Conservation (phyloP, 2,888 invertebrate species). For the Xylocampa areola region DNA sequence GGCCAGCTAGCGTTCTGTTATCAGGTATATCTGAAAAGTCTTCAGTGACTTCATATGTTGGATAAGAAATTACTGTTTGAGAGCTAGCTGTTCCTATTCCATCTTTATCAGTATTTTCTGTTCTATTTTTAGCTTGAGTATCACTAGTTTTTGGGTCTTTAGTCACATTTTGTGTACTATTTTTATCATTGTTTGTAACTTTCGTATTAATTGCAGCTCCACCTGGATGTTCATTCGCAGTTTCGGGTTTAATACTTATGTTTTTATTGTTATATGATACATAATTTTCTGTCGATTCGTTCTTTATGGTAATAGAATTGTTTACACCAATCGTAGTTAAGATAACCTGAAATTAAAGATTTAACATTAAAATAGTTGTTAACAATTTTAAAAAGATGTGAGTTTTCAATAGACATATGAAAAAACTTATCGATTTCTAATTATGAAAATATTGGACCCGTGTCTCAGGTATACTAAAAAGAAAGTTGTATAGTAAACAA, state of each 20-base stretch:
- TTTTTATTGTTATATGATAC: neutral
- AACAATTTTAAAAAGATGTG: neutral
- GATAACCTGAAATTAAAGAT: slow-evolving; percentile 33
- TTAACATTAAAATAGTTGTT: too few species aligned
- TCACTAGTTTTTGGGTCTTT: neutral
- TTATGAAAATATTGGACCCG: too few species aligned
- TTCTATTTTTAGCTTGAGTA: slow-evolving; percentile 17
- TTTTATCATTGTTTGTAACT: slow-evolving; percentile 1
- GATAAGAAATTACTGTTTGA: slow-evolving; percentile 19
- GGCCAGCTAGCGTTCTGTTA: slow-evolving; percentile 58
- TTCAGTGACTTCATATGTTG: slow-evolving; percentile 77
- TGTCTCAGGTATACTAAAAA: too few species aligned
- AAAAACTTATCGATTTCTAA: too few species aligned
- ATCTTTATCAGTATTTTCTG: slow-evolving; percentile 22
- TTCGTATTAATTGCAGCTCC: neutral
- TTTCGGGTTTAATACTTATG: slow-evolving; percentile 17
- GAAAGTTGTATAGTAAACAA: too few species aligned
- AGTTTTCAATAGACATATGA: too few species aligned
- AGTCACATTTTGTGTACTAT: neutral
- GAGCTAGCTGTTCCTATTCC: slow-evolving; percentile 26
- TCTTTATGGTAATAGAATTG: neutral
- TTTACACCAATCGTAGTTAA: slow-evolving; percentile 24
- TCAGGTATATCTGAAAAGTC: slow-evolving; percentile 75
- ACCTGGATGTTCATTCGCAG: neutral
- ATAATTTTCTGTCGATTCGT: neutral